Evolutionary conservation across 2,113 vertebrate species (phyloP).

Genomic region (Lasiurus borealis): DNA sequence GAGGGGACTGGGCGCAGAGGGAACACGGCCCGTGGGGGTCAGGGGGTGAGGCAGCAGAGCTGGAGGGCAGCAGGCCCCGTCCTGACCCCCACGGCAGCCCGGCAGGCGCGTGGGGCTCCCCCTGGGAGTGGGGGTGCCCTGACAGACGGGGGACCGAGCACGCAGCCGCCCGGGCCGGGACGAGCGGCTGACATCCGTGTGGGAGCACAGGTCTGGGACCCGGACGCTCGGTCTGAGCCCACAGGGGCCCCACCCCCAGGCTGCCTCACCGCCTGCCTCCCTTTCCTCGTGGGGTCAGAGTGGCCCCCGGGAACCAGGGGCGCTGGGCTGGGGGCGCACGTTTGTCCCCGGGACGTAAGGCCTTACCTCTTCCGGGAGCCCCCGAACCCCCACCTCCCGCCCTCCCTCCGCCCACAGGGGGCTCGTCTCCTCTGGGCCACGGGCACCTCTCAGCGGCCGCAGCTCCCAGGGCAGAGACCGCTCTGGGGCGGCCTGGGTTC

Average conservation of each 20-base stretch:
- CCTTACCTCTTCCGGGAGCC: not conserved
- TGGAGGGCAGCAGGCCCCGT: not conserved
- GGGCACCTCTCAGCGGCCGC: too few relatives aligned
- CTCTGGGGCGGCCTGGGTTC: not conserved
- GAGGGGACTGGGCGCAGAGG: not conserved
- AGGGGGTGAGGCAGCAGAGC: rapidly evolving
- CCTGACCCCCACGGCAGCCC: not conserved
- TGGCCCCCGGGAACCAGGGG: not conserved
- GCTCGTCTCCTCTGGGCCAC: rapidly evolving
- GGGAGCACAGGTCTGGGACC: not conserved
- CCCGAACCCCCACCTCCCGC: rapidly evolving
- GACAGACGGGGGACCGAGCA: rapidly evolving
- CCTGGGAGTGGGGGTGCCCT: not conserved
- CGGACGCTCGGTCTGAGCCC: rapidly evolving
- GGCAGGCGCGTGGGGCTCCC: rapidly evolving
- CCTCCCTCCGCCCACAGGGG: not conserved
- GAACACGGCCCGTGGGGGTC: not conserved
- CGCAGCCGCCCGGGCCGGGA: rapidly evolving
- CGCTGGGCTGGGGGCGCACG: too few relatives aligned
- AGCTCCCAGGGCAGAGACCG: not conserved
- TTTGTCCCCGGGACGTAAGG: not conserved
- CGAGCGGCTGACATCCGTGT: not conserved
- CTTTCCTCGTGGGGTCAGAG: not conserved
- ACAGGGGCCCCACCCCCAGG: not conserved
- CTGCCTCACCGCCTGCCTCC: not conserved